phyloP scores from a whole-genome alignment of 2,797 vertebrate species.

The Oreochromis mossambicus region DNA sequence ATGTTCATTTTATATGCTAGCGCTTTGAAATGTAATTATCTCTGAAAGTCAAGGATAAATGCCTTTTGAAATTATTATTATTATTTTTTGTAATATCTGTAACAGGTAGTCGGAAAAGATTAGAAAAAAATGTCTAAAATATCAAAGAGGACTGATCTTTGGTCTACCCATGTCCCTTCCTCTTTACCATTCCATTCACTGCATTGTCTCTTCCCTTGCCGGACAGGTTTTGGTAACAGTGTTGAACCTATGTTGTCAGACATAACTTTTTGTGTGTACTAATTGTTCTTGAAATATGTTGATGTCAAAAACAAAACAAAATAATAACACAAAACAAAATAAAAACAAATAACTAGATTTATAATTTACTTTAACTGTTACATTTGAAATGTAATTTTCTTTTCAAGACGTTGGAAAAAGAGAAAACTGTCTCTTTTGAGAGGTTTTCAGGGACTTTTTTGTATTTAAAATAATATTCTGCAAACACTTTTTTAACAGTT shows the following conservation, averaged over 20 bases:
- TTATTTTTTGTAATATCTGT: not conserved
- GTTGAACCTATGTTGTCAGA: not conserved
- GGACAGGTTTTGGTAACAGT: fast-evolving
- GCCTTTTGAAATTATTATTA: not conserved
- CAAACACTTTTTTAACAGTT: not conserved
- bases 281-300: not conserved
- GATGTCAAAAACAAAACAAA: not conserved
- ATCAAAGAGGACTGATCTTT: not conserved
- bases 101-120: fast-evolving
- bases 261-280: not conserved
- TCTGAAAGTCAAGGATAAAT: not conserved
- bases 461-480: not conserved
- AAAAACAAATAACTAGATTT: not conserved
- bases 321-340: not conserved
- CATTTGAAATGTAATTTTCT: not conserved
- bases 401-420: not conserved
- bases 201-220: not conserved
- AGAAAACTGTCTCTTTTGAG: not conserved
- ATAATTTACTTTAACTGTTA: not conserved
- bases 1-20: not conserved
- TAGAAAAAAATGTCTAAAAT: not conserved
- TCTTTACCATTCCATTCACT: not conserved
- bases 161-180: fast-evolving
- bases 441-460: not conserved
- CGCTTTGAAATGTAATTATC: fast-evolving